These are phyloP conservation scores for Tupaia chinensis DNA, from an alignment of 2,113 vertebrate species.

Conservation along the genomic window DNA sequence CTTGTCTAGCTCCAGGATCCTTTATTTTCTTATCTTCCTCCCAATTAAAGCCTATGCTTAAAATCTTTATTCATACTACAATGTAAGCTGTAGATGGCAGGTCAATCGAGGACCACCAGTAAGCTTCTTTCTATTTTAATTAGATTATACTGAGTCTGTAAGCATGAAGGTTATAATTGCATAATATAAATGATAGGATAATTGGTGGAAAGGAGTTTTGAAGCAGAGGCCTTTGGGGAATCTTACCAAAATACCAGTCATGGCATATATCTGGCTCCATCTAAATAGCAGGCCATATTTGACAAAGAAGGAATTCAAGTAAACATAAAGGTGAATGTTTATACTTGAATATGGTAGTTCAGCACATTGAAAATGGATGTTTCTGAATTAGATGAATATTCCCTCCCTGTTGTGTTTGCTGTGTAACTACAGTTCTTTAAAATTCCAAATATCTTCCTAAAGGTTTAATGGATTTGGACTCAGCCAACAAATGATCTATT, in stretches of 20 bases:
- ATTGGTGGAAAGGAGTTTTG: neutral
- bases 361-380: neutral
- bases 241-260: neutral
- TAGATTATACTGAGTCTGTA: neutral
- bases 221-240: neutral
- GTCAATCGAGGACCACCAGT: neutral
- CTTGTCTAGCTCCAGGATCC: neutral
- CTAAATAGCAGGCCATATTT: neutral
- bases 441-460: constrained; percentile 39
- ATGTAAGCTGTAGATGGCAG: neutral
- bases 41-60: neutral
- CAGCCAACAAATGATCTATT: neutral
- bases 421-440: constrained; percentile 24
- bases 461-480: constrained; percentile 28
- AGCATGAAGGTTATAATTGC: neutral
- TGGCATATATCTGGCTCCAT: neutral
- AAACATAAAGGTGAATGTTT: neutral
- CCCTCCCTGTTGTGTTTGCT: neutral
- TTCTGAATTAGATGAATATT: neutral
- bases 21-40: neutral
- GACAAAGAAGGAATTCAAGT: neutral
- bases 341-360: neutral
- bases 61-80: neutral
- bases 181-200: neutral
- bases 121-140: neutral